A percentile compares a stretch with the other conserved stretches of the same genome.
Evolutionary conservation across 2,888 invertebrate genomes (phyloP).

Genomic region (Reticulitermes lucifugus): DNA sequence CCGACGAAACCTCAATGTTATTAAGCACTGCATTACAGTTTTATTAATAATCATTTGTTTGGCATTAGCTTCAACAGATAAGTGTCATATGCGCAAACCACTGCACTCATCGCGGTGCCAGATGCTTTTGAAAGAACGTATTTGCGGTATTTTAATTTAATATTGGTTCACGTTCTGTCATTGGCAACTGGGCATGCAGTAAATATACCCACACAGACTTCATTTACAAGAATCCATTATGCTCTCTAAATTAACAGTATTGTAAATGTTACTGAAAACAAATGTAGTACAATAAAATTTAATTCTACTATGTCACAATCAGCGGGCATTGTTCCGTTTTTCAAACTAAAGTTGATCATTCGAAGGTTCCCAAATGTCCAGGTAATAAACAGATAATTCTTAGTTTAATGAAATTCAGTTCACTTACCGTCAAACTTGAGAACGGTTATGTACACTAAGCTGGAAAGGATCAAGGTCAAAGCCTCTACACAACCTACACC

Average conservation of each 20-base stretch:
- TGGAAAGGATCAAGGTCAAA: no score
- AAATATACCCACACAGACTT: neutral
- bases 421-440: no score
- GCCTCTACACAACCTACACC: no score
- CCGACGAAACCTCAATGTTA: neutral
- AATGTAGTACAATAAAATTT: neutral
- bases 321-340: neutral
- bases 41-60: neutral
- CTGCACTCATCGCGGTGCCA: neutral
- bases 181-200: neutral
- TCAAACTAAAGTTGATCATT: no score
- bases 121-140: neutral
- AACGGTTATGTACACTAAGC: no score
- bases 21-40: neutral
- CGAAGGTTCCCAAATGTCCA: no score
- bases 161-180: neutral
- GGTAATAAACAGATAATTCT: no score
- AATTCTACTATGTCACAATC: neutral
- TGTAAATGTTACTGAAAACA: neutral
- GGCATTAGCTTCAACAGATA: neutral
- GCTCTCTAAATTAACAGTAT: neutral
- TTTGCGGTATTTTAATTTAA: constrained; percentile 11
- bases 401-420: no score
- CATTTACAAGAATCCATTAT: constrained; percentile 1
- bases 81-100: neutral